Evolutionary conservation across 2,113 vertebrate genomes (phyloP), one percentile per base, ranked within the genome.

Genomic region (Upupa epops): DNA sequence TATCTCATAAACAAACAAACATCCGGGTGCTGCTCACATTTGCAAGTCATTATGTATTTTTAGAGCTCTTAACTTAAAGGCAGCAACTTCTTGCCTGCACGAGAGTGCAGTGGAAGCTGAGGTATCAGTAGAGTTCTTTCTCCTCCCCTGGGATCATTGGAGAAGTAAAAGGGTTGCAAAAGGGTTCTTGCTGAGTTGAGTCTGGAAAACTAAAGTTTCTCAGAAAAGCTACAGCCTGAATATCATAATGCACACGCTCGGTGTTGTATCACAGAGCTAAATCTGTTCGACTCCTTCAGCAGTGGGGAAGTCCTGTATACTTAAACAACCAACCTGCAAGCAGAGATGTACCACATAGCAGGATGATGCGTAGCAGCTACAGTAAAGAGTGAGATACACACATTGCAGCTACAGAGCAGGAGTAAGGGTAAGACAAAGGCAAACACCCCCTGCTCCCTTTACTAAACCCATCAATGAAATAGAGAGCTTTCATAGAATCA

Each of bases 1-100:
- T 51, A 80, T 76, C 59, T 92, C 49, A 82, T 90, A 84, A 94
- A 91, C 78, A 88, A 89, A 92, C 60, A 45, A 79, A 72, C 12
- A 72, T 58, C 31, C 51, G 61, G 86, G n/a, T 73, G 64, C 59
- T 64, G 46, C 25, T 88, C 36, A 55, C 20, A 86, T 94, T 88
- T 94, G 55, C 79, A 88, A 87, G 70, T 58, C 49, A 84, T 94
- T 92, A 72, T 48, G n/a, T 81, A 26, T 16, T 86, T 88, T 66
- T 76, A 54, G 16, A 86, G 16, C 25, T 61, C 51, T 84, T 72
- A 64, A 19, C 16, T 58, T 4, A 48, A 54, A 80, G 51, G 36
- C 22, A 69, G 46, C 37, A 42, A 18, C 20, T 80, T 90, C 34
- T 64, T 28, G 72, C 29, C 19, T 72, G 13, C 26, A 45, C 34